phyloP scores from a whole-genome alignment of 1,140 invertebrate species.

The Aphidius gifuensis region DNA sequence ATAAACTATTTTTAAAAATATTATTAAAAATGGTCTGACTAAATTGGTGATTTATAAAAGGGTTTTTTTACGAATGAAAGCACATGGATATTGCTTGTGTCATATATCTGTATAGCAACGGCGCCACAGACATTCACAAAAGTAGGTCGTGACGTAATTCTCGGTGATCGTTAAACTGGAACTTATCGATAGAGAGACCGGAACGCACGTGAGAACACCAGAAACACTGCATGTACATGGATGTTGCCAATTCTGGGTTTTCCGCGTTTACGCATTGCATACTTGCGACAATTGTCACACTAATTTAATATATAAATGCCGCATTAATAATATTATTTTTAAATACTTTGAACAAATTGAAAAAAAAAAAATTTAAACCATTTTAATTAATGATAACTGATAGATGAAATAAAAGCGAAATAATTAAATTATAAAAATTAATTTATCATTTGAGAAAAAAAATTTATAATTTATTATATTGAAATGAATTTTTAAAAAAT shows the following conservation, averaged over 20 bases:
- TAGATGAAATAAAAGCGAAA: no score
- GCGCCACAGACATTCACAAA: constrained; percentile 13
- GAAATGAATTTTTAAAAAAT: no score
- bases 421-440: no score
- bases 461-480: no score
- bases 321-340: no score
- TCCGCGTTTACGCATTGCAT: not conserved
- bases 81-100: not conserved
- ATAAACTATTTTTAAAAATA: not conserved
- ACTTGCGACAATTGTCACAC: not conserved
- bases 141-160: constrained; percentile 28
- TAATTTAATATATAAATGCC: no score
- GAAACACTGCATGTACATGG: not conserved
- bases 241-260: no score
- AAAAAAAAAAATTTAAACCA: no score
- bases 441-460: no score
- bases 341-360: no score
- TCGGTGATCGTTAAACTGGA: constrained; percentile 26
- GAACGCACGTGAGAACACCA: constrained; percentile 12
- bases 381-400: no score
- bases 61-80: not conserved
- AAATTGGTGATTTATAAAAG: not conserved
- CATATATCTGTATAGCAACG: not conserved
- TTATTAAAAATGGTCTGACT: not conserved
- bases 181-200: constrained; percentile 21